Conservation (phyloP, 1,140 invertebrate species). For the Trichonephila clavata region DNA sequence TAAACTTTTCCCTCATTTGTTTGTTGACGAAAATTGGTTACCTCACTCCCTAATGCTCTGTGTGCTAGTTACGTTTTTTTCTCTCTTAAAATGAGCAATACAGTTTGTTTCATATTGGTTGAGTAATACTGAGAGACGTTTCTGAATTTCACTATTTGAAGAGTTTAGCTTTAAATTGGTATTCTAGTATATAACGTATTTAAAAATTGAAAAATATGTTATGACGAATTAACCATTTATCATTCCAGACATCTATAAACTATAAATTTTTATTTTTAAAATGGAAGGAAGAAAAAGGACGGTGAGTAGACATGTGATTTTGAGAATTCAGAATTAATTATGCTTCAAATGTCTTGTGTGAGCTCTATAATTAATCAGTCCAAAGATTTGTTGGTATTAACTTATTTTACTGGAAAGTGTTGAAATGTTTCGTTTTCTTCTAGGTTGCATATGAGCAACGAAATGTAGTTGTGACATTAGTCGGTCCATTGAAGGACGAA, state of each 20-base stretch:
- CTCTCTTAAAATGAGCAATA: not conserved
- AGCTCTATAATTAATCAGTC: too few species aligned
- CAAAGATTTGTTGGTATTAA: not conserved
- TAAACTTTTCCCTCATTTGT: constrained; percentile 3
- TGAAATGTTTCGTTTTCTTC: not conserved
- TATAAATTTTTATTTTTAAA: not conserved
- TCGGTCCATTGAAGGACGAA: constrained; percentile 63
- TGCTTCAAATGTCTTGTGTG: too few species aligned
- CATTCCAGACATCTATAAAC: not conserved
- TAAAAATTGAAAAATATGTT: constrained; percentile 12
- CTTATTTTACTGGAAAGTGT: not conserved
- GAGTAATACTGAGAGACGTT: not conserved
- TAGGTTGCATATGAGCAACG: constrained; percentile 32
- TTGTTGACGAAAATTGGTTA: constrained; percentile 36
- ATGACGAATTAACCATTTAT: not conserved
- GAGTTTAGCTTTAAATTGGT: not conserved
- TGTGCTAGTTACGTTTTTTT: not conserved
- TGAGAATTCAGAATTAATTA: not conserved
- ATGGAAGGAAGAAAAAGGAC: constrained; percentile 43
- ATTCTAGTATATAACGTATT: too few species aligned
- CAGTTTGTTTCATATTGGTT: not conserved
- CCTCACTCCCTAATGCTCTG: not conserved
- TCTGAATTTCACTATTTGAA: not conserved
- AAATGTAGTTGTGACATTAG: constrained; percentile 57
- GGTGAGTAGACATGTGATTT: not conserved